phyloP scores from a whole-genome alignment of 2,113 vertebrate genomes.

The Campylorhamphus procurvoides region DNA sequence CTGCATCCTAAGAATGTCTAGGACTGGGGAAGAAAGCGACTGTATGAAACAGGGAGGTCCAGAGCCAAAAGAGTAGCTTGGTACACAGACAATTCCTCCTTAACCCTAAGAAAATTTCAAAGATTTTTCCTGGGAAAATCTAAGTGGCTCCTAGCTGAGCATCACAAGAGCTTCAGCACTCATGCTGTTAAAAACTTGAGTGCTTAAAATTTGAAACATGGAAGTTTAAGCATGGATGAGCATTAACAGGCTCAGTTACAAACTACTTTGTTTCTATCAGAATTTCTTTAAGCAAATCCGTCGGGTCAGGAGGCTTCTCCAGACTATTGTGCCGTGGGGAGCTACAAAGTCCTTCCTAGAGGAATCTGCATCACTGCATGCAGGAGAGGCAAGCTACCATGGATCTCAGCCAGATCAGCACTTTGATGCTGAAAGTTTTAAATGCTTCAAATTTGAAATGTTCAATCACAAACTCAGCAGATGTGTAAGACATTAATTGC shows the following conservation, averaged over 20 bases:
- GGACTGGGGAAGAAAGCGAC: background rate
- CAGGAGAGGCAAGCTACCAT: background rate
- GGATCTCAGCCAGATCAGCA: background rate
- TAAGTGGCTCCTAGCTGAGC: conserved; percentile 13
- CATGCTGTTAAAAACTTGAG: background rate
- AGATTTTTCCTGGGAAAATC: background rate
- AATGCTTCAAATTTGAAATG: background rate
- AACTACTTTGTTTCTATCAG: background rate
- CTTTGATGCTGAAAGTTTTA: background rate
- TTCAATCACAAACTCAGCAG: background rate
- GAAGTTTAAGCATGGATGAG: conserved; percentile 9
- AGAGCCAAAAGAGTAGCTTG: background rate
- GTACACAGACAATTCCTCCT: background rate
- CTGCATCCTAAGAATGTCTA: background rate
- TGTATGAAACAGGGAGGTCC: background rate
- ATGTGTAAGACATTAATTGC: background rate
- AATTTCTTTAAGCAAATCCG: background rate
- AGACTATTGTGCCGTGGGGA: background rate
- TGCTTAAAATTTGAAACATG: background rate
- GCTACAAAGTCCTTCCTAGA: background rate
- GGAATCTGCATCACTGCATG: background rate
- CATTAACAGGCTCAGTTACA: conserved; percentile 13
- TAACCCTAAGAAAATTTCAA: background rate
- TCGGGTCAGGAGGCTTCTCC: background rate
- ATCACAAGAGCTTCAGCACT: background rate